Conservation (phyloP, 2,888 invertebrate species). For the Metalampra italica region DNA sequence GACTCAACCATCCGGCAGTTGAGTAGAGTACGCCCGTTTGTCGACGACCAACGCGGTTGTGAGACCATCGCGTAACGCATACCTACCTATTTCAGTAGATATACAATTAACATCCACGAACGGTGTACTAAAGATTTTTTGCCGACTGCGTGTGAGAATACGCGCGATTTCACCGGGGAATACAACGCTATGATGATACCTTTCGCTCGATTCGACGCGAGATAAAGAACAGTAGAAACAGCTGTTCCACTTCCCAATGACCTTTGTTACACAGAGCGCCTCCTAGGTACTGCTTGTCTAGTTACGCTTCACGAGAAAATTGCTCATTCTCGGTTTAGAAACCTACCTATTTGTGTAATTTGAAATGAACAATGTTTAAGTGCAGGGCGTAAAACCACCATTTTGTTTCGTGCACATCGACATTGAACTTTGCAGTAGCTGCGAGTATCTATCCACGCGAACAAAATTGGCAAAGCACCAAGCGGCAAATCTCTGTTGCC, state of each 20-base stretch:
- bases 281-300: constrained; percentile 32
- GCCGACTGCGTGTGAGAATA: constrained; percentile 61
- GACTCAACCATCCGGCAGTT: constrained; percentile 37
- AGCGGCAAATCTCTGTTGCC: constrained; percentile 26
- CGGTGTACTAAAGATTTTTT: constrained; percentile 51
- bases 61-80: constrained; percentile 38
- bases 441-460: constrained; percentile 26
- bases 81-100: constrained; percentile 33
- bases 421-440: constrained; percentile 56
- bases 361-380: not conserved
- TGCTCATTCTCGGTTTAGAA: not conserved
- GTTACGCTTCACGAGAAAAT: constrained; percentile 14
- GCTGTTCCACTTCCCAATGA: constrained; percentile 69
- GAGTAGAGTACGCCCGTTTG: constrained; percentile 38
- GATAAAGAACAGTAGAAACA: constrained; percentile 64
- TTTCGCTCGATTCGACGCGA: constrained; percentile 69
- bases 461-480: constrained; percentile 65
- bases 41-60: constrained; percentile 34
- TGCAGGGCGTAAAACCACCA: not conserved
- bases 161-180: constrained; percentile 67
- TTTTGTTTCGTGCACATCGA: constrained; percentile 22
- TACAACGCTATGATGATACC: constrained; percentile 60
- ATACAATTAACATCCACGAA: constrained; percentile 57
- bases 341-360: not conserved
- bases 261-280: constrained; percentile 59